Evolutionary conservation across 2,797 vertebrate species (phyloP), one percentile per base, ranked within the genome.

Genomic region (Paedocypris micromegethes): DNA sequence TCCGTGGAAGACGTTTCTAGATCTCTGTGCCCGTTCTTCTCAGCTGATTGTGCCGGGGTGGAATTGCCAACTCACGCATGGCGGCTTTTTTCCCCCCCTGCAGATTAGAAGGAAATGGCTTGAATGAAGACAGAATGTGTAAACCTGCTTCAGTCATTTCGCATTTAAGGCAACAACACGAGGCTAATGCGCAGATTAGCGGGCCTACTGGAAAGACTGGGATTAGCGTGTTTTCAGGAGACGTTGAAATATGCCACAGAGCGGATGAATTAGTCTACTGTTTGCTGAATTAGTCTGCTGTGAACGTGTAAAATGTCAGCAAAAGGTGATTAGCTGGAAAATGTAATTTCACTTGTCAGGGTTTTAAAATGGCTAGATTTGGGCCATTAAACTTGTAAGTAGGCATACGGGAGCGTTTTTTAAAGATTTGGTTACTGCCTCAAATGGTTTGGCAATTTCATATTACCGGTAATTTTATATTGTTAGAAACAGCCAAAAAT

Each of bases 131-230:
- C 73, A 82, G 81, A 88, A 82, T 80, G 81, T 81, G 79, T 83
- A 81, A 85, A 81, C 47, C 58, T 77, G 74, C 73, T 74, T 82
- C 76, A 79, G 86, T 89, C 77, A 78, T 73, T 78, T 75, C 49
- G 66, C 81, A 80, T 83, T 57, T 80, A 78, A 72, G 83, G 81
- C 79, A 87, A 88, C 83, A 87, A 85, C 81, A 85, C 79, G 70
- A 64, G 86, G 84, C 87, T 89, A 88, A 88, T 49, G 69, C 5
- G 59, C 65, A 82, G 86, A 88, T 89, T 89, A 89, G 72, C 61
- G 71, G 64, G 80, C 75, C 80, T 78, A 56, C 69, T 77, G 78
- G 70, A 87, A 83, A 85, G 81, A 86, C 80, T 77, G 80, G 83
- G 78, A 88, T 86, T 85, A 78, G 62, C 3, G 2, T 38, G 64